phyloP scores from a whole-genome alignment of 2,113 vertebrate species.

The Lepisosteus oculatus region DNA sequence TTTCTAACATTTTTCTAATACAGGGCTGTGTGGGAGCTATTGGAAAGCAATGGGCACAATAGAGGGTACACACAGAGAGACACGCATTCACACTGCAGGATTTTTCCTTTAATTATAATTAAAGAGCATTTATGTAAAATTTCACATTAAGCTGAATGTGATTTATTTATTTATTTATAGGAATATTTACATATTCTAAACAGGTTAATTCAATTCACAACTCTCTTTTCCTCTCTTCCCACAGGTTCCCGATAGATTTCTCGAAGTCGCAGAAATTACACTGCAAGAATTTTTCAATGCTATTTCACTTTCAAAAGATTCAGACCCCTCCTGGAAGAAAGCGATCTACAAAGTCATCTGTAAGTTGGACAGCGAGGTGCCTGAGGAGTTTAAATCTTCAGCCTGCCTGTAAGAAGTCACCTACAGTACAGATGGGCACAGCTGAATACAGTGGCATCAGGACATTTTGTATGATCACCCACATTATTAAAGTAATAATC shows the following conservation, averaged over 20 bases:
- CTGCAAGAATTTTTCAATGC: slow-evolving; percentile 90
- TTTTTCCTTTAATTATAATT: too few relatives aligned
- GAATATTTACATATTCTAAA: too few relatives aligned
- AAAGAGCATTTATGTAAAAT: too few relatives aligned
- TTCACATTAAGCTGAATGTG: too few relatives aligned
- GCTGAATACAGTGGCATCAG: neutral
- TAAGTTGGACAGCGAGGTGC: slow-evolving; percentile 91
- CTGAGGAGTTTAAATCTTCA: slow-evolving; percentile 83
- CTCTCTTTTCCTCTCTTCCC: slow-evolving; percentile 29
- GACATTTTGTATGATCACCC: neutral
- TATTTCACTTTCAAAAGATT: slow-evolving; percentile 79
- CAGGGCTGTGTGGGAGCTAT: too few relatives aligned
- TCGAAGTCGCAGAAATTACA: slow-evolving; percentile 88
- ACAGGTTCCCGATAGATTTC: slow-evolving; percentile 87
- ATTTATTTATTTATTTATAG: too few relatives aligned
- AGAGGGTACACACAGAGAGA: too few relatives aligned
- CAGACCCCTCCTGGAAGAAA: slow-evolving; percentile 95
- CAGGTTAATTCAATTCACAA: too few relatives aligned
- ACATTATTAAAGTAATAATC: neutral
- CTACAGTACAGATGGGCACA: neutral
- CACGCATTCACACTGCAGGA: too few relatives aligned
- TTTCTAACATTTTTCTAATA: too few relatives aligned
- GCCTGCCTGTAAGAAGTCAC: slow-evolving; percentile 63
- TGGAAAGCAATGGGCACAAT: too few relatives aligned
- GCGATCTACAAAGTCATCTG: slow-evolving; percentile 98